These are phyloP conservation scores for Apeira syringaria DNA, from an alignment of 2,888 invertebrate species.

Conservation along the genomic window DNA sequence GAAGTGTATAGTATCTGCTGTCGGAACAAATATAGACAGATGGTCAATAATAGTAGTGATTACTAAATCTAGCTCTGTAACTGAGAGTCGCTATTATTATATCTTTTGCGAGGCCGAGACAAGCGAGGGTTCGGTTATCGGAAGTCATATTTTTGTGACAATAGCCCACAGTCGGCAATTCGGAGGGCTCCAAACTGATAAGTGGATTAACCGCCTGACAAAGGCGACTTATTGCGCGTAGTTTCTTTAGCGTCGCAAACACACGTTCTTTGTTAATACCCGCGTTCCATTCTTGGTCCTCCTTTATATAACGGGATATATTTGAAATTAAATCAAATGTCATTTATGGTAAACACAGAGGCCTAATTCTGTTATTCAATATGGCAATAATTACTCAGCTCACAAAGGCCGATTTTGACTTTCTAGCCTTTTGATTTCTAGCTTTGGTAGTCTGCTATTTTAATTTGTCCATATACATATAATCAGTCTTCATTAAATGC, in stretches of 20 bases:
- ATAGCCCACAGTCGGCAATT: constrained; percentile 47
- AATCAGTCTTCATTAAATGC: too few relatives aligned
- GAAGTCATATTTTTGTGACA: constrained; percentile 61
- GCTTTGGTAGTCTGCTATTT: too few relatives aligned
- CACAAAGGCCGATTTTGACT: too few relatives aligned
- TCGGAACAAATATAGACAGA: constrained; percentile 28
- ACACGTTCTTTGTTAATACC: constrained; percentile 54
- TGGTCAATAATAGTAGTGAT: constrained; percentile 33
- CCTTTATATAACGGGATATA: too few relatives aligned
- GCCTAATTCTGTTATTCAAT: too few relatives aligned
- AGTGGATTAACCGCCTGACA: constrained; percentile 75
- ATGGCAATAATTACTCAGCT: too few relatives aligned
- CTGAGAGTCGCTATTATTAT: constrained; percentile 12
- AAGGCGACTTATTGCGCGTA: constrained; percentile 62
- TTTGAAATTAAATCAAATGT: too few relatives aligned
- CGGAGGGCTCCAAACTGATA: constrained; percentile 63
- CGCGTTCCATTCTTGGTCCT: constrained; percentile 54
- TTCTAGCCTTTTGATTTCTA: too few relatives aligned
- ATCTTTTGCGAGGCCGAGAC: constrained; percentile 1
- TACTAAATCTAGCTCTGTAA: constrained; percentile 20
- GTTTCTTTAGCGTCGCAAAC: constrained; percentile 49
- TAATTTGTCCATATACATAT: too few relatives aligned
- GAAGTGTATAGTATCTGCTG: too few relatives aligned
- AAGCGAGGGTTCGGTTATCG: constrained; percentile 36
- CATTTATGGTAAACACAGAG: too few relatives aligned